Base-by-base conservation (phyloP, 2,888 invertebrate species). In the Fragum sueziense region DNA sequence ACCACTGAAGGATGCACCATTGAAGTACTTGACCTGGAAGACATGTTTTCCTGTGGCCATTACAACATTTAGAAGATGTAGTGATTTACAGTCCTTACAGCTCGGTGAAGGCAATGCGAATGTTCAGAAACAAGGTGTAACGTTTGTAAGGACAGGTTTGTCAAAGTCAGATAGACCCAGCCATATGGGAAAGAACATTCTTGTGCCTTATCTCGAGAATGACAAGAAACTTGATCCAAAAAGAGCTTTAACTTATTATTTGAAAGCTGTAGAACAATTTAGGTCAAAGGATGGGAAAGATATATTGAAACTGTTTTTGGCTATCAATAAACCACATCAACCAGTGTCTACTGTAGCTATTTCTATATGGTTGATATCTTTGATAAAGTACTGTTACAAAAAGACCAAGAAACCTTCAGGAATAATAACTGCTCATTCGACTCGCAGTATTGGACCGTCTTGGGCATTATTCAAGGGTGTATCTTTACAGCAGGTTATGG, bases 191-290 rank as follows among this genome's bases (percentile, higher is more conserved):
- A 25, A 25, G 11, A 70, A 70, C 9, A 79, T 70, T 34, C 37
- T 70, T 59, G 57, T 79, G 2, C 79, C 79, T 22, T 9, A 52
- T 37, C 74, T 69, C 4, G 4, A 14, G n/a, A 41, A 74, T n/a
- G 62, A 74, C 34, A 79, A 59, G 25, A 25, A 54, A 2, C 29
- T 79, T 9, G 79, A 79, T 67, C 79, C 79, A 20, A 76, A 76
- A 51, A 31, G 37, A 41, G 34, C 67, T 25, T 22, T 70, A 22
- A 34, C 54, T 22, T n/a, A 29, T 14, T 54, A 33, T 70, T 31
- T 70, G n/a, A 57, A 57, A 25, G 52, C 27, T 17, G 31, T 31
- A 20, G 62, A 62, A 29, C 25, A 20, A 22, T 72, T 41, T 11
- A 65, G 74, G 25, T 52, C 34, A n/a, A 11, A 25, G 7, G 25